phyloP scores from a whole-genome alignment of 64 coral and sea anemone genomes.

The Pocillopora damicornis region DNA sequence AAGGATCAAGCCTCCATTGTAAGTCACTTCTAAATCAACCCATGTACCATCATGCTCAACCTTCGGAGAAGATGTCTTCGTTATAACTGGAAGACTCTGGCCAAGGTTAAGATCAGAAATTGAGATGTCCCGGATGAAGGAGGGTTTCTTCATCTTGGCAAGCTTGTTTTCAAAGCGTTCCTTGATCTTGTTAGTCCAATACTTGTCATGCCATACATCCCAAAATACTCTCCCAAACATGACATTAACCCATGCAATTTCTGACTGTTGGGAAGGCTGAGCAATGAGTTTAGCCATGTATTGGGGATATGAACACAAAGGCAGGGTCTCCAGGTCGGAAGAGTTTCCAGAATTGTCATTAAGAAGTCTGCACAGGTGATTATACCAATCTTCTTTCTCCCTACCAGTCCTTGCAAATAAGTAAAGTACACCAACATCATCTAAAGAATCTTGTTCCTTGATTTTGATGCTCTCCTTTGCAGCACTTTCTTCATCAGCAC shows the following conservation, averaged over 20 bases:
- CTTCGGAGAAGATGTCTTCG: constrained; percentile 57
- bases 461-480: constrained; percentile 24
- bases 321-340: background rate
- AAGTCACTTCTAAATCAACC: constrained; percentile 96
- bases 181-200: constrained; percentile 95
- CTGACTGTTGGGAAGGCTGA: constrained; percentile 30
- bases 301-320: constrained; percentile 70
- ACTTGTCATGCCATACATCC: constrained; percentile 95
- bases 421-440: constrained; percentile 50
- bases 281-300: constrained; percentile 85
- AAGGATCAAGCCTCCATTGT: constrained; percentile 88
- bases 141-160: constrained; percentile 76
- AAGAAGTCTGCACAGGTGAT: constrained; percentile 50
- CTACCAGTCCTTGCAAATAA: constrained; percentile 86
- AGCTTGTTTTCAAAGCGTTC: constrained; percentile 95
- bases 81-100: constrained; percentile 76
- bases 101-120: constrained; percentile 87
- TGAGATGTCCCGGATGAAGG: constrained; percentile 92
- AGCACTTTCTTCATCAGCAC: constrained; percentile 45
- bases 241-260: constrained; percentile 93
- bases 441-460: constrained; percentile 62
- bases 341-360: constrained; percentile 16
- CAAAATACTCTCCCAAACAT: constrained; percentile 88
- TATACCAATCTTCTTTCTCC: constrained; percentile 95
- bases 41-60: constrained; percentile 87